phyloP scores from a whole-genome alignment of 2,113 vertebrate genomes.

The Agapornis roseicollis region DNA sequence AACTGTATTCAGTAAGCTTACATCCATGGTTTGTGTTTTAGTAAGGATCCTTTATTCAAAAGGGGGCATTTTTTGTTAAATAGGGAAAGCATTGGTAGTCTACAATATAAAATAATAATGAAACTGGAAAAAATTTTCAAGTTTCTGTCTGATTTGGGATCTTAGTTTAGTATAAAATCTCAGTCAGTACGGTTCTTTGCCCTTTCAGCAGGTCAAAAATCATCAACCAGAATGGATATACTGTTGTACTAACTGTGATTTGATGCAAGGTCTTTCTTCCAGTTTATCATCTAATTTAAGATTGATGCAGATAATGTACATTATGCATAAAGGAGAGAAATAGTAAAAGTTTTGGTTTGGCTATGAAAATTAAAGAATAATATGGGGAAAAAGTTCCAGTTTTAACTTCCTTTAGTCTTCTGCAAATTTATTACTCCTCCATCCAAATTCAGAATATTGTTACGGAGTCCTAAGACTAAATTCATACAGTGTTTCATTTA shows the following conservation, averaged over 20 bases:
- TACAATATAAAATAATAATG: not conserved
- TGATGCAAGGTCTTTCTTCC: not conserved
- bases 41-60: not conserved
- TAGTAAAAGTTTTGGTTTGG: not conserved
- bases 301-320: not conserved
- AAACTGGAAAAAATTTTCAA: not conserved
- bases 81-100: rapidly evolving
- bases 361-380: not conserved
- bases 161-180: not conserved
- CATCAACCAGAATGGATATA: not conserved
- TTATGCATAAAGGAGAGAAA: not conserved
- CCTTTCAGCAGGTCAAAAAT: not conserved
- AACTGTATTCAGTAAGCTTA: not conserved
- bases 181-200: rapidly evolving
- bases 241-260: not conserved
- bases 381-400: not conserved
- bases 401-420: not conserved
- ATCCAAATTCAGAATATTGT: not conserved
- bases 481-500: not conserved
- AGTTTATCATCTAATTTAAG: not conserved
- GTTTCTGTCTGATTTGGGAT: not conserved
- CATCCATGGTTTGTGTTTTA: not conserved
- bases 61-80: not conserved
- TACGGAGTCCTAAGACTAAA: not conserved
- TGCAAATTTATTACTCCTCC: not conserved